Percentiles rank a stretch among this genome's conserved stretches.
These are phyloP conservation scores for Heptranchias perlo DNA, from an alignment of 2,113 vertebrate genomes.

Conservation along the genomic window DNA sequence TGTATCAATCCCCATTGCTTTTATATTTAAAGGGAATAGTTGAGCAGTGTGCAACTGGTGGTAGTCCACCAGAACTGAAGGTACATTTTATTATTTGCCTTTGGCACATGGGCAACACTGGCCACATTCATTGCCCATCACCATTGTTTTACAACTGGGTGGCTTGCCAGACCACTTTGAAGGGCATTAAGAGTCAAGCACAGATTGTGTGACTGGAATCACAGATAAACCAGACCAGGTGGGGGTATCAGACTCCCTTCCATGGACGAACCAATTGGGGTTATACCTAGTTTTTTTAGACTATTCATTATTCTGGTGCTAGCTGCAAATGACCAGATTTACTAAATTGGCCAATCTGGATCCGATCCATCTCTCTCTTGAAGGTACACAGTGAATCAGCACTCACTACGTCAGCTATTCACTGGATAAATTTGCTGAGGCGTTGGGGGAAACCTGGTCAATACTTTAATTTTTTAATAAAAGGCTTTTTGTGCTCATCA, in stretches of 20 bases:
- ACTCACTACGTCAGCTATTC: background rate
- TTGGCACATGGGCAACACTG: no score
- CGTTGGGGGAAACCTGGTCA: background rate
- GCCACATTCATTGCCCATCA: no score
- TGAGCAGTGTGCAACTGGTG: background rate
- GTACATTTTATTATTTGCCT: background rate
- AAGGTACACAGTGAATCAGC: background rate
- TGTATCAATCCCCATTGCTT: background rate
- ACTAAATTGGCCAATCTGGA: background rate
- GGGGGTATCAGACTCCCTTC: background rate
- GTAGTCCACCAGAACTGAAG: background rate
- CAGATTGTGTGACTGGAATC: background rate
- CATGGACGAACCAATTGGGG: background rate
- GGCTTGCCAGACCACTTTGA: no score
- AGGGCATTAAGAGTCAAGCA: background rate
- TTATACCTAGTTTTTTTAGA: background rate
- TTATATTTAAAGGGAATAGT: background rate
- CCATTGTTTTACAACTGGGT: no score
- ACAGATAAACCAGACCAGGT: background rate
- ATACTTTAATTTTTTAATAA: background rate
- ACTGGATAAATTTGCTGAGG: background rate
- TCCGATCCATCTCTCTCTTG: background rate
- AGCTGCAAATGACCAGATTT: background rate
- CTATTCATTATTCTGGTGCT: background rate
- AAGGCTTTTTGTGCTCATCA: background rate